These are phyloP conservation scores for Apodemia zela DNA, from an alignment of 2,888 invertebrate species.

Conservation along the genomic window DNA sequence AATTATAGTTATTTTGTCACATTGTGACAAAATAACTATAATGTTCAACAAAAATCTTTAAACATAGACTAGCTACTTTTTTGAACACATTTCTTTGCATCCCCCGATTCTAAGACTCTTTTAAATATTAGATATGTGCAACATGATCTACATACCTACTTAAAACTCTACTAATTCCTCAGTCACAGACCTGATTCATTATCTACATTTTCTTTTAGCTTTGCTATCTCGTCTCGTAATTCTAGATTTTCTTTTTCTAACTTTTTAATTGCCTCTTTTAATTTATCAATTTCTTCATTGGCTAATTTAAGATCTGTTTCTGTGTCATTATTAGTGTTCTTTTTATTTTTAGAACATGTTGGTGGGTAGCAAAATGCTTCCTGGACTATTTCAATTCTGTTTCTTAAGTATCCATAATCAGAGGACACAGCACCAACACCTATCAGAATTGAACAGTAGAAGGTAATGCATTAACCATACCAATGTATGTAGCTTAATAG, in stretches of 20 bases:
- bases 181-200: conserved; percentile 33
- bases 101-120: too few species aligned
- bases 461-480: not conserved
- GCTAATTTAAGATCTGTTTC: conserved; percentile 8
- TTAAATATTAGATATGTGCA: not conserved
- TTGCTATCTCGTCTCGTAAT: conserved; percentile 52
- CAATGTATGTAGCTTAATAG: not conserved
- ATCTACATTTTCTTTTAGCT: conserved; percentile 42
- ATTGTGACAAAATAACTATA: too few species aligned
- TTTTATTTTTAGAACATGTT: conserved; percentile 36
- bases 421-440: not conserved
- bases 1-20: too few species aligned
- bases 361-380: conserved; percentile 39
- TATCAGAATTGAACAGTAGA: not conserved
- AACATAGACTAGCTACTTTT: too few species aligned
- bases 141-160: not conserved
- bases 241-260: conserved; percentile 51
- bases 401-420: not conserved
- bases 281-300: conserved; percentile 21
- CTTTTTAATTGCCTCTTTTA: conserved; percentile 40
- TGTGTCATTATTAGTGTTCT: conserved; percentile 25
- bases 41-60: too few species aligned
- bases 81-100: too few species aligned
- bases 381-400: conserved; percentile 34
- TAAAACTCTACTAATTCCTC: not conserved